Base-by-base conservation (phyloP, 2,113 vertebrate genomes). In the Corapipo altera region DNA sequence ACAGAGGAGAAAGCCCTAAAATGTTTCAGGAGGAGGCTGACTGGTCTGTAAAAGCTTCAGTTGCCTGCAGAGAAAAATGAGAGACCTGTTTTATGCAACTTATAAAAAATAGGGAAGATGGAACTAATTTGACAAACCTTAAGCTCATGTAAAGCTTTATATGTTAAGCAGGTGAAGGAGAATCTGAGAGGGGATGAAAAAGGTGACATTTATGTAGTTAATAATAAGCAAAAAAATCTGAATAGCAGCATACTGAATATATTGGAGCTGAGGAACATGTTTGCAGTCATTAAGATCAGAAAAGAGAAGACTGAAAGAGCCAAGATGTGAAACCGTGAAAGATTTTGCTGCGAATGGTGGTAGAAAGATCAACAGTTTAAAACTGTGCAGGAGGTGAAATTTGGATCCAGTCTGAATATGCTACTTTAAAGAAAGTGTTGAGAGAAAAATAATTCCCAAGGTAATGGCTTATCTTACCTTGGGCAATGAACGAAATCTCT, bases 201-300 rank as follows among this genome's bases (percentile, higher is more conserved):
- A 89, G 67, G 76, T 96, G 88, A 92, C 86, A 92, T 81, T 96
- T 91, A 51, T 87, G 59, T 92, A 86, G 76, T 93, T 92, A 92
- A 95, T 94, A 95, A 92, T 0, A 39, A 93, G 90, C 21, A 86
- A 59, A 58, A 92, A 94, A 84, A 85, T 88, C 62, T 88, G 78
- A 95, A 89, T 73, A 93, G 78, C 46, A 90, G 51, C 67, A 80
- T 44, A 64, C 54, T 83, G 85, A 88, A 95, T 95, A 88, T 62
- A 85, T 88, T 93, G 80, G 43, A 71, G 73, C 39, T 81, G 67
- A 70, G 48, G 88, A 91, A 82, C 67, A 72, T 92, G 55, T 79
- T 91, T 95, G 82, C 82, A 91, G 85, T 88, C 81, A 82, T 93
- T 88, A 94, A 92, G 71, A 94, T 88, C 82, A 94, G 67, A 95